Conservation (phyloP, 2,888 invertebrate genomes). For the Portevinia maculata region DNA sequence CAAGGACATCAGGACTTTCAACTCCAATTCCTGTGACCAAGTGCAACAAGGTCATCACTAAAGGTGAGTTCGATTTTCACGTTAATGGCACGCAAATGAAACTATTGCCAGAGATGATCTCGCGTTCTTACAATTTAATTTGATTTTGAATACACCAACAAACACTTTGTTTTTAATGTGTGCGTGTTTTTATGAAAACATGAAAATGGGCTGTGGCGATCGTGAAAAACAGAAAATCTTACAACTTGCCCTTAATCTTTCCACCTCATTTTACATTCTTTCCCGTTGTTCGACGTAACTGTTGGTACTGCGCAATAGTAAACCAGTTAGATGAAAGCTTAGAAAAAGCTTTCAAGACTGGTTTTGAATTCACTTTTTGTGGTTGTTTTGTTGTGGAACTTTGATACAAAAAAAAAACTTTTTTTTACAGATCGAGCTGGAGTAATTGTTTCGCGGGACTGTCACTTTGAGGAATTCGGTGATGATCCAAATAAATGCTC, state of each 20-base stretch:
- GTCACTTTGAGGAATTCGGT: conserved; percentile 80
- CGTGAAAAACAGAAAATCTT: conserved; percentile 9
- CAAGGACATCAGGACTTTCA: conserved; percentile 77
- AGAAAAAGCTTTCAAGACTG: conserved; percentile 11
- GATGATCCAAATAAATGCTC: conserved; percentile 79
- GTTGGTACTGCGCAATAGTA: conserved; percentile 34
- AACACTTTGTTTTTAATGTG: not conserved
- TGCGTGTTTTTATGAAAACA: conserved; percentile 6
- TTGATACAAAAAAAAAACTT: not conserved
- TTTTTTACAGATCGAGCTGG: conserved; percentile 79
- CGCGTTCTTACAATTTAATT: conserved; percentile 39
- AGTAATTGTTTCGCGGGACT: conserved; percentile 80
- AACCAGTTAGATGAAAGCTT: conserved; percentile 37
- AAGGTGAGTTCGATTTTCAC: conserved; percentile 46
- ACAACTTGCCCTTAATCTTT: too few relatives aligned
- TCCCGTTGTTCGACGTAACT: not conserved
- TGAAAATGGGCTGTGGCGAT: conserved; percentile 33
- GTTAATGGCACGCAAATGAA: not conserved
- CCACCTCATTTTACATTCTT: conserved; percentile 1
- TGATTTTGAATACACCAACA: not conserved
- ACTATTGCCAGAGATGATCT: conserved; percentile 34
- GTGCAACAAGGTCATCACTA: conserved; percentile 81
- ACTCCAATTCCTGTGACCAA: conserved; percentile 79
- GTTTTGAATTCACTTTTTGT: conserved; percentile 12
- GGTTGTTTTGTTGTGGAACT: conserved; percentile 7